Conservation (phyloP, 92 coral and sea anemone genomes). For the Chrysogorgia sp. region DNA sequence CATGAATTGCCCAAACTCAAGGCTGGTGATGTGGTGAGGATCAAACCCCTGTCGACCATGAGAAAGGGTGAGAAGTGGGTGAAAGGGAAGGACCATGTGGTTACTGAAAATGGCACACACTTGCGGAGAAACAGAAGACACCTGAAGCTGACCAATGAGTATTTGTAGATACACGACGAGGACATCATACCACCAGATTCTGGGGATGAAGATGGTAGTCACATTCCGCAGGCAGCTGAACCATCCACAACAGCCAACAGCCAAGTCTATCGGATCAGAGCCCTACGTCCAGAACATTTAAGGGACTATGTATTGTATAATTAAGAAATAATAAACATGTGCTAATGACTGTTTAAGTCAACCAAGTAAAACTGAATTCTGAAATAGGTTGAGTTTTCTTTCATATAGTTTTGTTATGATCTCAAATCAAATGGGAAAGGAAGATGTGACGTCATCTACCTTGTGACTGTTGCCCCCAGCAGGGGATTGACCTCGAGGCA, state of each 20-base stretch:
- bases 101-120: slow-evolving; percentile 27
- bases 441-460: too few relatives aligned
- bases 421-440: too few relatives aligned
- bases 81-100: slow-evolving; percentile 31
- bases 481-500: too few relatives aligned
- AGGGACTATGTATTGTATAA: too few relatives aligned
- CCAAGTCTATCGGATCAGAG: background rate
- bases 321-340: too few relatives aligned
- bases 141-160: slow-evolving; percentile 27
- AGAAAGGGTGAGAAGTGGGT: slow-evolving; percentile 31
- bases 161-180: background rate
- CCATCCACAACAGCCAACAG: background rate
- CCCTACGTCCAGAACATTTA: too few relatives aligned
- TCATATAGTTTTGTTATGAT: too few relatives aligned
- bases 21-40: slow-evolving; percentile 40
- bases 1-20: slow-evolving; percentile 17
- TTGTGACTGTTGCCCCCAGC: too few relatives aligned
- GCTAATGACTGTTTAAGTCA: too few relatives aligned
- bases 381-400: too few relatives aligned
- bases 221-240: background rate
- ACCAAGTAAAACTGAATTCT: too few relatives aligned
- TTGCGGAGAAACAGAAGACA: slow-evolving; percentile 36
- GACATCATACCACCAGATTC: background rate
- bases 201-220: background rate
- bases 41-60: slow-evolving; percentile 12